Evolutionary conservation across 2,888 invertebrate species (phyloP), one percentile per base, ranked within the genome.

Genomic region (Papilio demoleus): DNA sequence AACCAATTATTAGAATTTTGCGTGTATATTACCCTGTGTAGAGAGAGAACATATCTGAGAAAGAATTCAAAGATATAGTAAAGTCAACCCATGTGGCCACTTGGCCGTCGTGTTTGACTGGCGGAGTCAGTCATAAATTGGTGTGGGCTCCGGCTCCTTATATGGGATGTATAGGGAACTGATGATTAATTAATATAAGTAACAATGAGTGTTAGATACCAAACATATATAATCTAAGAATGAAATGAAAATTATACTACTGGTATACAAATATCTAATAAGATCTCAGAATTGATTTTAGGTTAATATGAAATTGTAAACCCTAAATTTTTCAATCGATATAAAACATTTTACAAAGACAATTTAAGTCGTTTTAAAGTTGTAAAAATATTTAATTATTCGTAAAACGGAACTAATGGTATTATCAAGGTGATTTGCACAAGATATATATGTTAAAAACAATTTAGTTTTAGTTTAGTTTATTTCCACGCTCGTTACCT

Each of bases 401-500:
- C 31, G 27, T 27, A 27, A 8, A 31, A 53, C n/a, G 53, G 27
- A 56, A 56, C 31, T 31, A 56, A 56, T n/a, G 53, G 14, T 2
- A 31, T 4, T 4, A 56, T 56, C 53, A 56, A 56, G 53, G 53
- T 56, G 27, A 14, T 27, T 53, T 53, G 31, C 31, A 56, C 53
- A 56, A 56, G 53, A 31, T 17, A 50, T 14, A 24, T 50, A 12
- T 50, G 9, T 27, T 31, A 56, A 31, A 40, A 19, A 4, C 36
- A 9, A 60, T 60, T 60, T 60, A 24, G 38, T 22, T 36, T 8
- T 22, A 59, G 31, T 31, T 24, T 38, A 60, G 19, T 14, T 12
- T n/a, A 40, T 4, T 22, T 60, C 38, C 38, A 60, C 60, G 40
- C 40, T 60, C 24, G 24, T 60, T 24, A 40, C 24, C 40, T 60